Base-by-base conservation (phyloP, 1,140 invertebrate genomes). In the Cydia pomonella region DNA sequence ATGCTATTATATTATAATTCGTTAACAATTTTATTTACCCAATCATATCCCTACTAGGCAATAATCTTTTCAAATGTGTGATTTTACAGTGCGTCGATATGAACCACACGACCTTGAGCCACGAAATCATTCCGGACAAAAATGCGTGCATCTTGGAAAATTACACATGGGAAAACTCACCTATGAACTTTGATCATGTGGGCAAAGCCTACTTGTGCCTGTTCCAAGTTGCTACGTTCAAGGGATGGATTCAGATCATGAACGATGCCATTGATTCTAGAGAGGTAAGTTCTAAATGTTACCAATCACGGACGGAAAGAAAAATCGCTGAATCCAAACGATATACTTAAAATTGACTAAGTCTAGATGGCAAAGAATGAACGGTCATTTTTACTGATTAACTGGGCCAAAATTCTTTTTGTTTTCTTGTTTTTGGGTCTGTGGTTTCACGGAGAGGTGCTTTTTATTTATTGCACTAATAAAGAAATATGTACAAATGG, bases 181-280 rank as follows among this genome's bases (percentile, higher is more conserved):
- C 96, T 77, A 98, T 99, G 96, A 99, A 99, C 93, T 99, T 99
- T 93, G 99, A 99, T 93, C 98, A 99, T 93, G 98, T 99, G 10
- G 96, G 98, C 47, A 99, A 98, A 94, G 98, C 98, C 27, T 99
- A 99, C 93, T 94, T 99, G 80, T 98, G 98, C 88, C 95, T 99
- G 77, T 99, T 99, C 93, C 99, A 99, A 97, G 98, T 99, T 80
- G 98, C 98, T 63, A 99, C 99, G 69, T 99, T 99, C 93, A 98
- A 97, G 92, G 97, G 97, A 84, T 98, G 96, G 97, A 98, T 96
- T 85, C 96, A 97, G 91, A 99, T 99, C 76, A 99, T 99, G 98
- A 97, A 98, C 85, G 98, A 99, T 93, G 98, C 98, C 21, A 98
- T 98, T 81, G 98, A 99, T 94, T 98, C 97, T 38, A 95, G 96